Evolutionary conservation across 2,888 invertebrate genomes (phyloP).

Genomic region (Gastracanthus pulcherrimus): DNA sequence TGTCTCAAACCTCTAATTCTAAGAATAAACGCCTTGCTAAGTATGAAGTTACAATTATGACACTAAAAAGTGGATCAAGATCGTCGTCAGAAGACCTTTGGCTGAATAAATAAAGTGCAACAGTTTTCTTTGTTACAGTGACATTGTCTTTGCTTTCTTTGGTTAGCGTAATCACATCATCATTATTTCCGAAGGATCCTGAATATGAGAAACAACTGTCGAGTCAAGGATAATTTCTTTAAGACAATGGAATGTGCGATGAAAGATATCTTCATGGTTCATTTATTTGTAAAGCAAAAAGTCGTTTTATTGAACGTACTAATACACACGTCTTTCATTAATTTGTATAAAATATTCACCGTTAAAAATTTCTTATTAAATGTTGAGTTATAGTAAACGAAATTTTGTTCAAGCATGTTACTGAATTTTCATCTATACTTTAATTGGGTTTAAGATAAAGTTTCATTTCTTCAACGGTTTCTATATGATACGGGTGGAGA

Average conservation of each 20-base stretch:
- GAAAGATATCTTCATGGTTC: no score
- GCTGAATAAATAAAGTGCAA: constrained; percentile 10
- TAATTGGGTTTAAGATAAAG: no score
- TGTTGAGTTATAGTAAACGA: no score
- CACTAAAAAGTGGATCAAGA: constrained; percentile 42
- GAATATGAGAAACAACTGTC: not conserved
- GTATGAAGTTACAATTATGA: not conserved
- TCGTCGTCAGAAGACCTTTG: constrained; percentile 26
- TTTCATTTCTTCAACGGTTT: no score
- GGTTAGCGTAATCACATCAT: not conserved
- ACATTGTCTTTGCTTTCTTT: constrained; percentile 26
- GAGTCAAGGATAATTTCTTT: not conserved
- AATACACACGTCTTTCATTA: no score
- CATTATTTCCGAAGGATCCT: not conserved
- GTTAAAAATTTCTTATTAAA: no score
- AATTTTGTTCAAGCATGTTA: no score
- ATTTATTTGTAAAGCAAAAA: not conserved
- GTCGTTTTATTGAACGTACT: no score
- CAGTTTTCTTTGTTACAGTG: not conserved
- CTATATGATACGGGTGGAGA: no score
- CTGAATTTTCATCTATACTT: no score
- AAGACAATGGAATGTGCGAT: not conserved
- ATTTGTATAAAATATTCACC: no score
- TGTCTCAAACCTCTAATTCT: not conserved
- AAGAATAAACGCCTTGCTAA: not conserved